Conservation (phyloP, 2,888 invertebrate genomes). For the Uloborus plumipes region DNA sequence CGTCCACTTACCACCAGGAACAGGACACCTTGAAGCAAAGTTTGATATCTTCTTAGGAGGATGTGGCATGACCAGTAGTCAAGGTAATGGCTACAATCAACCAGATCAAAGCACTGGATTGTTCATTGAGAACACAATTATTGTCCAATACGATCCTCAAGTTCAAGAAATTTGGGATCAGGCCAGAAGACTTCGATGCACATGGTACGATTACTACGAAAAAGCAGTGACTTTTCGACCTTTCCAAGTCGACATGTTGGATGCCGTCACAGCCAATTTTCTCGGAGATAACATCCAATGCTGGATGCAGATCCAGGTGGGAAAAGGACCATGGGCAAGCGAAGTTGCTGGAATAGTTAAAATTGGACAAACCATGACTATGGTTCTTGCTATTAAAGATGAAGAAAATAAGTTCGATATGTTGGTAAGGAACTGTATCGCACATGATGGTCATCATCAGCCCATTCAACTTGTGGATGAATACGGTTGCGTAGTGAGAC, state of each 20-base stretch:
- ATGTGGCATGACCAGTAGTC: constrained; percentile 94
- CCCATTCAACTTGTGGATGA: constrained; percentile 94
- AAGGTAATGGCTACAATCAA: constrained; percentile 69
- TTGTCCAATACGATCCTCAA: constrained; percentile 90
- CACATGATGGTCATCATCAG: constrained; percentile 92
- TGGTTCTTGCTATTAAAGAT: constrained; percentile 95
- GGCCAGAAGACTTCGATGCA: constrained; percentile 90
- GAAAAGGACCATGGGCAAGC: constrained; percentile 97
- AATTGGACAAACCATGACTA: constrained; percentile 96
- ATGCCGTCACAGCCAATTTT: constrained; percentile 95
- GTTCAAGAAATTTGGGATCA: constrained; percentile 97
- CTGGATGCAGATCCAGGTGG: constrained; percentile 98
- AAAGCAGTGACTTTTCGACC: constrained; percentile 94
- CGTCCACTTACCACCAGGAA: constrained; percentile 90
- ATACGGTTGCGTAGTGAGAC: constrained; percentile 91
- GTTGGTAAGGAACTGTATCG: constrained; percentile 93
- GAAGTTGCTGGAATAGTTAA: constrained; percentile 96
- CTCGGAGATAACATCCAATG: constrained; percentile 94
- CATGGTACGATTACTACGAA: constrained; percentile 97
- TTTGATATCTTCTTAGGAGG: constrained; percentile 94
- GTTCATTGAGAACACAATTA: constrained; percentile 94
- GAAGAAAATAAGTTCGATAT: constrained; percentile 97
- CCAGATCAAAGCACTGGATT: constrained; percentile 78
- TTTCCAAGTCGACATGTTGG: constrained; percentile 92
- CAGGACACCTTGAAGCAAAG: constrained; percentile 90